Evolutionary conservation across 2,888 invertebrate genomes (phyloP).

Genomic region (Hirtodrosophila duncani): DNA sequence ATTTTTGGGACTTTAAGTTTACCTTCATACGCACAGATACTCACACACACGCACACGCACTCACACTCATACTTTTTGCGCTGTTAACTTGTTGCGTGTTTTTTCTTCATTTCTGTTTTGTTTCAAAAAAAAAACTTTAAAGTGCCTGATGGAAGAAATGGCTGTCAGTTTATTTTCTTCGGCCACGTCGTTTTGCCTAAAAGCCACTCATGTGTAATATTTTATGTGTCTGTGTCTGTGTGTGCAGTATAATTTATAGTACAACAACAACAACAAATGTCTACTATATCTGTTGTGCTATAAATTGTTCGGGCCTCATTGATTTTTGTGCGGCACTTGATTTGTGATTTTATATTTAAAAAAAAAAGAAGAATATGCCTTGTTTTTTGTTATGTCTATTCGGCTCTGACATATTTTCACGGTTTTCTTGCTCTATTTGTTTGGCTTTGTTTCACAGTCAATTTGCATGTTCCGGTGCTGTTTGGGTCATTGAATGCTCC

Average conservation of each 20-base stretch:
- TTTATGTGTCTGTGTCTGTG: conserved; percentile 41
- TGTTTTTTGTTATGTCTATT: conserved; percentile 22
- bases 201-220: conserved; percentile 56
- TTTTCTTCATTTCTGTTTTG: conserved; percentile 14
- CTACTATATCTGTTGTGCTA: conserved; percentile 31
- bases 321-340: conserved; percentile 41
- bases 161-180: conserved; percentile 2
- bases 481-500: conserved; percentile 24
- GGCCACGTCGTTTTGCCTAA: conserved; percentile 24
- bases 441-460: conserved; percentile 32
- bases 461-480: conserved; percentile 34
- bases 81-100: conserved; percentile 51
- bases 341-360: conserved; percentile 41
- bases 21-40: conserved; percentile 37
- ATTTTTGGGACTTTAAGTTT: conserved; percentile 32
- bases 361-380: background rate
- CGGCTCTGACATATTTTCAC: conserved; percentile 10
- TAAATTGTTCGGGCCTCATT: conserved; percentile 55
- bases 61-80: conserved; percentile 1
- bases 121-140: conserved; percentile 14
- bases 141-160: conserved; percentile 11
- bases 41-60: conserved; percentile 27
- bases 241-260: conserved; percentile 48
- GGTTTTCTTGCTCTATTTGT: conserved; percentile 21
- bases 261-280: conserved; percentile 17